Evolutionary conservation across 2,888 invertebrate genomes (phyloP).

Genomic region (Eutolmus rufibarbis): DNA sequence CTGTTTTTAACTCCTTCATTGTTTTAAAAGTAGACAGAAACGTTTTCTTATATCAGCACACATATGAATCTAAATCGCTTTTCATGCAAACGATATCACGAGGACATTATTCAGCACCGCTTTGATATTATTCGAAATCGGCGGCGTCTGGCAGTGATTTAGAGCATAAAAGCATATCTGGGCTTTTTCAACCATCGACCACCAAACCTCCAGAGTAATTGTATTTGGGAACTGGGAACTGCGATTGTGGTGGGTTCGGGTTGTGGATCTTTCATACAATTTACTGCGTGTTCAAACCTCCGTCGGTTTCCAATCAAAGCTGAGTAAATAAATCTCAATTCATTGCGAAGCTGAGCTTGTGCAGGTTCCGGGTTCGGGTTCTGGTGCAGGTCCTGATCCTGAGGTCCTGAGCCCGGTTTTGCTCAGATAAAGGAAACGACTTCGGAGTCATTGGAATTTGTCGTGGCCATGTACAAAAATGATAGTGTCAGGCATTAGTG

Average conservation of each 20-base stretch:
- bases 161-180: neutral
- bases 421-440: neutral
- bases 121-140: neutral
- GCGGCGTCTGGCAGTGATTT: neutral
- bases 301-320: neutral
- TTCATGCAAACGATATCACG: neutral
- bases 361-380: neutral
- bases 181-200: neutral
- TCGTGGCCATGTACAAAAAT: neutral
- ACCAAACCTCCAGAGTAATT: neutral
- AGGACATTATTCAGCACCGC: neutral
- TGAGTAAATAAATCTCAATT: neutral
- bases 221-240: neutral
- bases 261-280: neutral
- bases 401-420: neutral
- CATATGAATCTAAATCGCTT: neutral
- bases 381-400: neutral
- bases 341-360: neutral
- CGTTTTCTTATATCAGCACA: neutral
- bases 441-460: neutral
- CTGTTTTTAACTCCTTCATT: neutral
- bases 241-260: neutral
- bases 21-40: neutral
- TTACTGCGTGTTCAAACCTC: neutral
- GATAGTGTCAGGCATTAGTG: neutral